Conservation (phyloP, 2,797 vertebrate genomes). For the Valencia hispanica region DNA sequence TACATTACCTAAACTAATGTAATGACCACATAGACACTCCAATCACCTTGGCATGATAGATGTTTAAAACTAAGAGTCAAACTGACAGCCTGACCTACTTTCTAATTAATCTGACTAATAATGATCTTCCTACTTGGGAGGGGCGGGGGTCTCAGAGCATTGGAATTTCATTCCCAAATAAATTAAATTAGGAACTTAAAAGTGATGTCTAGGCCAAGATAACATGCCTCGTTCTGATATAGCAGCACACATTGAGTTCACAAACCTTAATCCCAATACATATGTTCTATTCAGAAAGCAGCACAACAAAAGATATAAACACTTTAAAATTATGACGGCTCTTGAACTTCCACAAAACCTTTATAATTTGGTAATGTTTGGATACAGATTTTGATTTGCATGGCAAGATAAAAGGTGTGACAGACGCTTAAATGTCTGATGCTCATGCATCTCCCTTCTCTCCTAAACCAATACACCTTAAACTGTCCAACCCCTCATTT, state of each 20-base stretch:
- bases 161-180: background rate
- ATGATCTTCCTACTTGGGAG: background rate
- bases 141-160: background rate
- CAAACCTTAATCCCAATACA: background rate
- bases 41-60: background rate
- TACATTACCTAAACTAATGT: background rate
- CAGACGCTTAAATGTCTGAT: background rate
- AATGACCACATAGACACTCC: background rate
- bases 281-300: background rate
- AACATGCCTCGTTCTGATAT: too few relatives aligned
- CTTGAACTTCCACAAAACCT: background rate
- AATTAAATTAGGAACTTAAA: background rate
- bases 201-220: background rate
- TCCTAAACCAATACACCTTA: background rate
- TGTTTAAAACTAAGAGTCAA: background rate
- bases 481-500: background rate
- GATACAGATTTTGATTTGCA: too few relatives aligned
- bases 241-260: background rate
- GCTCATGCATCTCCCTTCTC: background rate
- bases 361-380: too few relatives aligned
- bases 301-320: background rate
- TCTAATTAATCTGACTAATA: background rate
- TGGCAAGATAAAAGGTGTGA: too few relatives aligned
- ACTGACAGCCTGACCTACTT: background rate
- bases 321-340: background rate